Evolutionary conservation across 2,888 invertebrate genomes (phyloP).

Genomic region (Prionchulus punctatus): DNA sequence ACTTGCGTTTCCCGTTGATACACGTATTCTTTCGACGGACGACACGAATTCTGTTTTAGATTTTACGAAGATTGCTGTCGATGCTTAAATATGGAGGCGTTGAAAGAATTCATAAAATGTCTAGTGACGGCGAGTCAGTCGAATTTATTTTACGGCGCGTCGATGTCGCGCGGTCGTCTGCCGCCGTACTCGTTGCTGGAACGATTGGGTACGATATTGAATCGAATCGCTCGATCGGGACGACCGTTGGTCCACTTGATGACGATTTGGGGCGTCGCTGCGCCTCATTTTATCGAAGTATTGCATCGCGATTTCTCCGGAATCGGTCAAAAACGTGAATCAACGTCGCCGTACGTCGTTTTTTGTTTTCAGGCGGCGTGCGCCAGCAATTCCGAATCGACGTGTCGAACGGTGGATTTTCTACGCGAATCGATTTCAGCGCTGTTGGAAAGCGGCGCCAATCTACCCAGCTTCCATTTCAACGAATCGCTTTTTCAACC

Average conservation of each 20-base stretch:
- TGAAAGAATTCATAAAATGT: constrained; percentile 62
- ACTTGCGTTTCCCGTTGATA: neutral
- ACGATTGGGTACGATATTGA: constrained; percentile 67
- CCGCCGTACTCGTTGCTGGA: constrained; percentile 46
- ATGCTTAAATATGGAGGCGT: constrained; percentile 63
- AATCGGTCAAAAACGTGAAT: no score
- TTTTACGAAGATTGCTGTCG: constrained; percentile 74
- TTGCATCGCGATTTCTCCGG: no score
- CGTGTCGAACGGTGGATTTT: constrained; percentile 68
- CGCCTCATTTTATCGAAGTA: constrained; percentile 82
- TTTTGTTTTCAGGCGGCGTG: constrained; percentile 56
- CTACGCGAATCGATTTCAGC: constrained; percentile 80
- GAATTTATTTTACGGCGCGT: constrained; percentile 43
- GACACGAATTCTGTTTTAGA: constrained; percentile 34
- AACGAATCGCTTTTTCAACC: constrained; percentile 86
- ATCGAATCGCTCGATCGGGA: constrained; percentile 68
- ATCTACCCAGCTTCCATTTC: constrained; percentile 81
- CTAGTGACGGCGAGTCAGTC: constrained; percentile 69
- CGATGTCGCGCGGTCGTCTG: neutral
- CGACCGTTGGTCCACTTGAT: constrained; percentile 75
- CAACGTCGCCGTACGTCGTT: no score
- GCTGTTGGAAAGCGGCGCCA: constrained; percentile 50
- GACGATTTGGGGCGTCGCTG: constrained; percentile 74
- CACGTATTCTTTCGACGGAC: neutral
- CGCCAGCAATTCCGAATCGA: constrained; percentile 68